phyloP scores from a whole-genome alignment of 30 jellyfish, hydroid and myxozoan genomes.

The Hydractinia echinata region DNA sequence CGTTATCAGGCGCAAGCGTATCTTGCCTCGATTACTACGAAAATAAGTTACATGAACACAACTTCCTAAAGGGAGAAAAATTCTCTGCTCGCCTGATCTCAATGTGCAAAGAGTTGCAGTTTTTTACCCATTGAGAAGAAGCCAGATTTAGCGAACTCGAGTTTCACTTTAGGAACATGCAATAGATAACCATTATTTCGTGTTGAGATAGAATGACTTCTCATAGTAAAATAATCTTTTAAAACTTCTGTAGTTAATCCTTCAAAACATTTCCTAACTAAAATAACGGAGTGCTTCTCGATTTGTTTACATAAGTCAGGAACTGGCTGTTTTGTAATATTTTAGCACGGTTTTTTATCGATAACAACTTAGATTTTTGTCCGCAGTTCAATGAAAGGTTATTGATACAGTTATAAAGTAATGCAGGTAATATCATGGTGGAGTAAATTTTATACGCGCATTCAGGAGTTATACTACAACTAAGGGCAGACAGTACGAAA shows the following conservation, averaged over 20 bases:
- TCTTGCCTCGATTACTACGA: too few relatives aligned
- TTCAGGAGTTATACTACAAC: slow-evolving; percentile 32
- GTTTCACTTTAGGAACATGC: neutral
- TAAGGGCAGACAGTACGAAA: slow-evolving; percentile 47
- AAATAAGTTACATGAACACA: too few relatives aligned
- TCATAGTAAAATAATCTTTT: too few relatives aligned
- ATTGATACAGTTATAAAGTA: slow-evolving; percentile 47
- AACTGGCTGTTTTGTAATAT: slow-evolving; percentile 16
- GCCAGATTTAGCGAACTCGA: too few relatives aligned
- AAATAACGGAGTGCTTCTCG: slow-evolving; percentile 12
- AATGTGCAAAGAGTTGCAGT: too few relatives aligned
- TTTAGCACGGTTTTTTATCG: slow-evolving; percentile 39
- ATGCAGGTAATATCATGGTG: slow-evolving; percentile 48
- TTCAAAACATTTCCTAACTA: slow-evolving; percentile 26
- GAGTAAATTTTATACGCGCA: slow-evolving; percentile 43
- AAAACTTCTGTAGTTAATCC: slow-evolving; percentile 21
- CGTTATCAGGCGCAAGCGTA: too few relatives aligned
- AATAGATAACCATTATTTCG: neutral
- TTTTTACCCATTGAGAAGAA: too few relatives aligned
- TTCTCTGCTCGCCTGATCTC: too few relatives aligned
- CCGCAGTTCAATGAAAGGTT: slow-evolving; percentile 20
- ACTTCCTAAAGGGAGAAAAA: too few relatives aligned
- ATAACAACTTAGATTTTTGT: too few relatives aligned
- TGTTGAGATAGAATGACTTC: too few relatives aligned
- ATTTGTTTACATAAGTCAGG: neutral